These are phyloP conservation scores for Drosophila monieri DNA, from an alignment of 2,888 invertebrate genomes.

Conservation along the genomic window DNA sequence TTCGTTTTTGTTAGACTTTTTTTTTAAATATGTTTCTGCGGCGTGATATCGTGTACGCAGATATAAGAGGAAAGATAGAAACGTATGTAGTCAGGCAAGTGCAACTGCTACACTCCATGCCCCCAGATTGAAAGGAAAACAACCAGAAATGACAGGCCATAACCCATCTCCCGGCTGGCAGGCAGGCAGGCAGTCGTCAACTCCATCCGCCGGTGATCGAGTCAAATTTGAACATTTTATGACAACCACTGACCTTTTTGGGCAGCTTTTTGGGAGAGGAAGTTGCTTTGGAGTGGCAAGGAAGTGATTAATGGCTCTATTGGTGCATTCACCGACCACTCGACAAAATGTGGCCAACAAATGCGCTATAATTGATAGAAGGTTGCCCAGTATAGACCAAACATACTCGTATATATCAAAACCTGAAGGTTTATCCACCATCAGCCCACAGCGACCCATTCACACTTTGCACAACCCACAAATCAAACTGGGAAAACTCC, in stretches of 20 bases:
- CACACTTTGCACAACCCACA: constrained; percentile 41
- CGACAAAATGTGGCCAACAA: constrained; percentile 16
- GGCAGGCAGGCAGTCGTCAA: constrained; percentile 22
- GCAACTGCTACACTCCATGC: constrained; percentile 28
- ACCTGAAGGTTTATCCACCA: constrained; percentile 21
- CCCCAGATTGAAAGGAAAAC: constrained; percentile 47
- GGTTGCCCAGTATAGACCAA: constrained; percentile 4
- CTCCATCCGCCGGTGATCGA: constrained; percentile 40
- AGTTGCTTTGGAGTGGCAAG: constrained; percentile 48
- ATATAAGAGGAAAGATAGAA: constrained; percentile 51
- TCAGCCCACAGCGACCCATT: constrained; percentile 27
- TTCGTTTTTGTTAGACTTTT: neutral
- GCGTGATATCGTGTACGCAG: constrained; percentile 70
- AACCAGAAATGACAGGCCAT: constrained; percentile 29
- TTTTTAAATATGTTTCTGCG: constrained; percentile 13
- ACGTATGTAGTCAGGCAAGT: constrained; percentile 52
- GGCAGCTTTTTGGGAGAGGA: constrained; percentile 46
- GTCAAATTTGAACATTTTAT: constrained; percentile 67
- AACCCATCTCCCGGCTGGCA: constrained; percentile 31
- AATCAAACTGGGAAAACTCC: constrained; percentile 43
- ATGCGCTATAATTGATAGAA: constrained; percentile 35
- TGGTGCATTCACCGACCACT: constrained; percentile 42
- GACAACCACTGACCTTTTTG: constrained; percentile 49
- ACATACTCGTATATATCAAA: neutral
- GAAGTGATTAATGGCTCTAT: constrained; percentile 66